phyloP scores from a whole-genome alignment of 2,113 vertebrate genomes.

The Rhinoptilus africanus region DNA sequence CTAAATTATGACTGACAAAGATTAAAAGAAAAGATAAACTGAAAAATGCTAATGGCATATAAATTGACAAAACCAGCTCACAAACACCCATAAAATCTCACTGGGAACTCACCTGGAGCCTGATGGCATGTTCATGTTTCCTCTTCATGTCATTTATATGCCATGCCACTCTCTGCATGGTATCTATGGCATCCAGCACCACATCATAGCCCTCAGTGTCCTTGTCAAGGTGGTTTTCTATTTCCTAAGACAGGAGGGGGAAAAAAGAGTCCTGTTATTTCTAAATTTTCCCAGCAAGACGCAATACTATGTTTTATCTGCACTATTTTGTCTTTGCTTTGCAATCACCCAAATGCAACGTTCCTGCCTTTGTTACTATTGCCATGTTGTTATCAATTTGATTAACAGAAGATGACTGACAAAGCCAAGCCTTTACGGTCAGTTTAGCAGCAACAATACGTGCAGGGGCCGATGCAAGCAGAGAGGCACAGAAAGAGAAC shows the following conservation, averaged over 20 bases:
- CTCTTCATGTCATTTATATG: conserved; percentile 99
- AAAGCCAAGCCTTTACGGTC: background rate
- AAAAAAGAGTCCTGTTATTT: background rate
- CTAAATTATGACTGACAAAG: conserved; percentile 12
- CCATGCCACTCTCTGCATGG: conserved; percentile 98
- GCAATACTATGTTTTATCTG: background rate
- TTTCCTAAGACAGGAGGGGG: conserved; percentile 78
- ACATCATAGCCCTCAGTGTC: conserved; percentile 92
- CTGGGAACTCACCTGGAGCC: conserved; percentile 83
- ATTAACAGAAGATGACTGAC: background rate
- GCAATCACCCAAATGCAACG: accelerated
- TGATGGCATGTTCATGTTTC: conserved; percentile 92
- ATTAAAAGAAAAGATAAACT: conserved; percentile 21
- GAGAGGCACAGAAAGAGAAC: background rate
- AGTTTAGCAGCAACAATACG: background rate
- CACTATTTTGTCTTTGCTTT: background rate
- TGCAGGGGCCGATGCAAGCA: background rate
- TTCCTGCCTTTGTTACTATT: background rate
- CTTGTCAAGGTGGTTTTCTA: conserved; percentile 95
- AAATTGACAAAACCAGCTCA: background rate
- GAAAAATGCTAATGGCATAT: background rate
- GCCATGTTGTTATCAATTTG: background rate
- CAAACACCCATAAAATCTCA: background rate
- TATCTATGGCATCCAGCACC: conserved; percentile 96
- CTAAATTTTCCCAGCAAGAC: background rate